Evolutionary conservation across 1,140 invertebrate genomes (phyloP).

Genomic region (Brachionus plicatilis): DNA sequence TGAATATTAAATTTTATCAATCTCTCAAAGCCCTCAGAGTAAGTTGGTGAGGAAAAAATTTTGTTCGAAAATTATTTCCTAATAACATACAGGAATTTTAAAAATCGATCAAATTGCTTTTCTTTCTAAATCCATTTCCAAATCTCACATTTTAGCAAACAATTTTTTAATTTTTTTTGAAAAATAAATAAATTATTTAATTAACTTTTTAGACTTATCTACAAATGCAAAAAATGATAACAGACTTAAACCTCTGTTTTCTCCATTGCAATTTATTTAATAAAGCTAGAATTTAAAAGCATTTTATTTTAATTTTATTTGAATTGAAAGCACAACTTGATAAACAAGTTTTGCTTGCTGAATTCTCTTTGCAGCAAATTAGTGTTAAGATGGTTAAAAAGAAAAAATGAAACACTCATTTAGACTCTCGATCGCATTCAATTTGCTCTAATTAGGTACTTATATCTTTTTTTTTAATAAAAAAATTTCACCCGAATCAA

Average conservation of each 20-base stretch:
- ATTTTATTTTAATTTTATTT: slow-evolving; percentile 1
- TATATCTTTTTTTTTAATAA: not conserved
- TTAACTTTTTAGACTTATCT: slow-evolving; percentile 6
- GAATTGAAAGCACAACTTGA: not conserved
- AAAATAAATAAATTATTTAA: not conserved
- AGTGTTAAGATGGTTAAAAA: not conserved
- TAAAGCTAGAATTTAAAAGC: not conserved
- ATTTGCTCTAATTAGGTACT: not conserved
- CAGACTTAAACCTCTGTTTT: slow-evolving; percentile 38
- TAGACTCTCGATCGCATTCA: not conserved
- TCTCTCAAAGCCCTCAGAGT: not conserved
- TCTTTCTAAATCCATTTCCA: not conserved
- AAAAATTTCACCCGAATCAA: not conserved
- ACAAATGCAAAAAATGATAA: slow-evolving; percentile 21
- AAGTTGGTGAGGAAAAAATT: not conserved
- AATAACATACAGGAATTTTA: not conserved
- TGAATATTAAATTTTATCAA: not conserved
- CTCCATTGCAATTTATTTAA: not conserved
- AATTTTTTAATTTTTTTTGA: not conserved
- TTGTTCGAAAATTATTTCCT: not conserved
- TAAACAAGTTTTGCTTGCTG: slow-evolving; percentile 21
- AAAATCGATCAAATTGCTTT: not conserved
- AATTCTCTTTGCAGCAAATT: not conserved
- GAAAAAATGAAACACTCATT: not conserved
- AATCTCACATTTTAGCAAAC: not conserved